Conservation (phyloP, 2,113 vertebrate species). For the Lophotis ruficrista region DNA sequence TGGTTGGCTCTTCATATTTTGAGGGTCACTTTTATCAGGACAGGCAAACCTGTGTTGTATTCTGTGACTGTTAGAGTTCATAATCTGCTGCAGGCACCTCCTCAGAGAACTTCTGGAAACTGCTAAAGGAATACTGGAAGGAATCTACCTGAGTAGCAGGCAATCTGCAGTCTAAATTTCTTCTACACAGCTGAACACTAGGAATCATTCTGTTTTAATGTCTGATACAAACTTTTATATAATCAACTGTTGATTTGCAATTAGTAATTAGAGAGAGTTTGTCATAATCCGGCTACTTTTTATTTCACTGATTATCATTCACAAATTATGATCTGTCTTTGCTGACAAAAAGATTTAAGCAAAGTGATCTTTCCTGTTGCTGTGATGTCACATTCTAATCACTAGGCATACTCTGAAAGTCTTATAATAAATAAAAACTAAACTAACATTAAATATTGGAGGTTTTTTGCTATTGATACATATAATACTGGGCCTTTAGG, state of each 20-base stretch:
- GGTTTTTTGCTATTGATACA: neutral
- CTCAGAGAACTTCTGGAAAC: neutral
- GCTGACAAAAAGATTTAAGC: neutral
- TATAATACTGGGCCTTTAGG: neutral
- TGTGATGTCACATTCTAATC: neutral
- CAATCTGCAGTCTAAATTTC: neutral
- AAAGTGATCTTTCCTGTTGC: neutral
- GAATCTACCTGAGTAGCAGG: neutral
- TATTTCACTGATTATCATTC: neutral
- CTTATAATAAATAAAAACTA: neutral
- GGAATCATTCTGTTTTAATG: neutral
- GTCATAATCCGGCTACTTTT: neutral
- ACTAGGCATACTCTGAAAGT: neutral
- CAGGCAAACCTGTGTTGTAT: neutral
- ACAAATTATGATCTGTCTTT: neutral
- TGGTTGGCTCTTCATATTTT: neutral
- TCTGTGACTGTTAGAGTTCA: neutral
- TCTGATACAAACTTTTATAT: neutral
- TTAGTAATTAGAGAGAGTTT: neutral
- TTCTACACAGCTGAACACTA: neutral
- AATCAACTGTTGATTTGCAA: neutral
- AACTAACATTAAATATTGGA: neutral
- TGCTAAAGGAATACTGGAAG: neutral
- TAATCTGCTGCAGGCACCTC: neutral
- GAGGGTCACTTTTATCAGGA: neutral